Evolutionary conservation across 2,888 invertebrate species (phyloP).

Genomic region (Alloplasta piceator): DNA sequence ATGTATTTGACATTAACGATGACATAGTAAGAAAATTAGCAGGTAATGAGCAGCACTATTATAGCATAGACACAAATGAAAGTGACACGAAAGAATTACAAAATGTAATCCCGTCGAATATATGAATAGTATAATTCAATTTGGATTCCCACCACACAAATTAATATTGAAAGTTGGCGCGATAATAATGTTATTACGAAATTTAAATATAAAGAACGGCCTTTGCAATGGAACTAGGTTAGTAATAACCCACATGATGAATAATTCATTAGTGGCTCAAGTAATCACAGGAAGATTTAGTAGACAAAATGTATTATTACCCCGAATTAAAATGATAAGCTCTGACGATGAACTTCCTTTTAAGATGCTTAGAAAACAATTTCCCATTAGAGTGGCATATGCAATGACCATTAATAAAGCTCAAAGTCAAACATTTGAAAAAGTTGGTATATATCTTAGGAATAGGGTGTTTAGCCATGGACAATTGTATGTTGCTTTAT

Average conservation of each 20-base stretch:
- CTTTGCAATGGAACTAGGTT: constrained; percentile 43
- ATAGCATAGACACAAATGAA: constrained; percentile 26
- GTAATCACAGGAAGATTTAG: constrained; percentile 26
- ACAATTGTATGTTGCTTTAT: no score
- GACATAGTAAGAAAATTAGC: constrained; percentile 11
- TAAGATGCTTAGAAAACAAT: constrained; percentile 16
- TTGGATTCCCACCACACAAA: constrained; percentile 28
- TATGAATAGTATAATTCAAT: no score
- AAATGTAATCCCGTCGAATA: constrained; percentile 26
- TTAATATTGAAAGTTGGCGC: constrained; percentile 45
- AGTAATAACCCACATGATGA: constrained; percentile 13
- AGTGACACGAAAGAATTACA: constrained; percentile 13
- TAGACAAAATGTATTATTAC: constrained; percentile 50
- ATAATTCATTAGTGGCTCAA: constrained; percentile 41
- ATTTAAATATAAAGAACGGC: constrained; percentile 33
- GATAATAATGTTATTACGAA: constrained; percentile 48
- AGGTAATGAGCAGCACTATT: constrained; percentile 12
- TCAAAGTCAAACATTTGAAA: constrained; percentile 28
- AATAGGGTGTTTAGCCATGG: constrained; percentile 47
- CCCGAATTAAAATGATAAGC: constrained; percentile 49
- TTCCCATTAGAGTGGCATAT: constrained; percentile 26
- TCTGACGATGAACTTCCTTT: constrained; percentile 25
- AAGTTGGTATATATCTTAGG: constrained; percentile 53
- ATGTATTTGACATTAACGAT: constrained; percentile 37
- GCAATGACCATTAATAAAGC: constrained; percentile 36